Evolutionary conservation across 2,113 vertebrate species (phyloP).

Genomic region (Paradoxurus hermaphroditus): DNA sequence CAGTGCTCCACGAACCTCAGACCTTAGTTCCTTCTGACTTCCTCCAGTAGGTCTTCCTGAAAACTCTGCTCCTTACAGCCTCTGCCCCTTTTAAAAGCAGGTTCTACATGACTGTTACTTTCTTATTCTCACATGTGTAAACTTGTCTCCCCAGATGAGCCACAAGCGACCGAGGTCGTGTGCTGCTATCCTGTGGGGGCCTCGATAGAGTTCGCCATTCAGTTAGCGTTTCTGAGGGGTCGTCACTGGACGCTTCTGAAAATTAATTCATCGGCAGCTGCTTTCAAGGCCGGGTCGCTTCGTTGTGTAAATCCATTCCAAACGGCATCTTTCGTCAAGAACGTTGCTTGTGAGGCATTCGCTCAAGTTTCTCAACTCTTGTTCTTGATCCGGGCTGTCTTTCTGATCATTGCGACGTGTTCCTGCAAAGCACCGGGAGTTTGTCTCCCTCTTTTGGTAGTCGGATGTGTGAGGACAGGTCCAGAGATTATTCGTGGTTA

Average conservation of each 20-base stretch:
- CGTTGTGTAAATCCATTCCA: background rate
- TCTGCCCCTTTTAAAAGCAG: background rate
- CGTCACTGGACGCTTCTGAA: background rate
- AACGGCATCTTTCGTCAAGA: background rate
- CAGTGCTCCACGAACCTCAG: background rate
- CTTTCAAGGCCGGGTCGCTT: background rate
- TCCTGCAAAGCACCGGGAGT: background rate
- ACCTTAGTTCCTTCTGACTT: background rate
- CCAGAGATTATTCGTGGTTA: background rate
- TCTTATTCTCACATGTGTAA: background rate
- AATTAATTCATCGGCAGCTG: background rate
- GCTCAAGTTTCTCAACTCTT: background rate
- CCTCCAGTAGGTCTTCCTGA: background rate
- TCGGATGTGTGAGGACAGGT: background rate
- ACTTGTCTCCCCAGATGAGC: background rate
- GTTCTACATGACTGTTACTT: background rate
- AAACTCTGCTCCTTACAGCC: background rate
- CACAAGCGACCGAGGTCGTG: background rate
- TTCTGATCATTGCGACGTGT: background rate
- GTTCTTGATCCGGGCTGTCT: background rate
- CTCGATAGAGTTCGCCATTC: background rate
- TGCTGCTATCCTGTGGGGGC: too few species aligned
- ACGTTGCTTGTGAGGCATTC: background rate
- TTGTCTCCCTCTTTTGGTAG: background rate
- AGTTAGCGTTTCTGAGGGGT: background rate